Conservation (phyloP, 2,888 invertebrate genomes). For the Lobophora halterata region DNA sequence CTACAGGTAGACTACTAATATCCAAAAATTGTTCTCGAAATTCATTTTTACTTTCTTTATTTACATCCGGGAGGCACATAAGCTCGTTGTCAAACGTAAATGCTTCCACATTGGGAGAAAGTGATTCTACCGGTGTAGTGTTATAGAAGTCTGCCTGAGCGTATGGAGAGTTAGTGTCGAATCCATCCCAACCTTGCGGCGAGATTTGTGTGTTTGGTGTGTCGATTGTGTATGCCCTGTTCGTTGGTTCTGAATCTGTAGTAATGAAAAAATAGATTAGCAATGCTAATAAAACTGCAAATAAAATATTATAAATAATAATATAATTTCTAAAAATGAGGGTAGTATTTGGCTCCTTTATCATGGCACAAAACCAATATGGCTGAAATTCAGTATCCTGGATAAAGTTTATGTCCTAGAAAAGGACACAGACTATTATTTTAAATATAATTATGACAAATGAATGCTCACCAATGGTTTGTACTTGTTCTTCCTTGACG, state of each 20-base stretch:
- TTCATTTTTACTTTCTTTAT: conserved; percentile 42
- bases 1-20: conserved; percentile 64
- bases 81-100: conserved; percentile 46
- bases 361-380: too few species aligned
- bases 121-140: conserved; percentile 48
- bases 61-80: conserved; percentile 35
- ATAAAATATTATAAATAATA: too few species aligned
- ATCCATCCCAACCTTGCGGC: conserved; percentile 66
- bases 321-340: too few species aligned
- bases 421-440: too few species aligned
- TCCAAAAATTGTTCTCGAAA: conserved; percentile 61
- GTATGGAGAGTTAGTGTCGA: conserved; percentile 62
- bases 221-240: conserved; percentile 67
- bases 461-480: conserved; percentile 66
- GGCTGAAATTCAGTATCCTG: too few species aligned
- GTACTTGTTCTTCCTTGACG: conserved; percentile 73
- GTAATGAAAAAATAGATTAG: conserved; percentile 22
- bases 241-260: conserved; percentile 60
- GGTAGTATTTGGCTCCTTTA: too few species aligned
- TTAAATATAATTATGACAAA: neutral
- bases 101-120: conserved; percentile 55
- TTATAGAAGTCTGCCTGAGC: conserved; percentile 56
- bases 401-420: too few species aligned
- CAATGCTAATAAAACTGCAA: neutral
- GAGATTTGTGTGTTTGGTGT: conserved; percentile 70